These are phyloP conservation scores for Eutolmus rufibarbis DNA, from an alignment of 2,888 invertebrate species.

Conservation along the genomic window DNA sequence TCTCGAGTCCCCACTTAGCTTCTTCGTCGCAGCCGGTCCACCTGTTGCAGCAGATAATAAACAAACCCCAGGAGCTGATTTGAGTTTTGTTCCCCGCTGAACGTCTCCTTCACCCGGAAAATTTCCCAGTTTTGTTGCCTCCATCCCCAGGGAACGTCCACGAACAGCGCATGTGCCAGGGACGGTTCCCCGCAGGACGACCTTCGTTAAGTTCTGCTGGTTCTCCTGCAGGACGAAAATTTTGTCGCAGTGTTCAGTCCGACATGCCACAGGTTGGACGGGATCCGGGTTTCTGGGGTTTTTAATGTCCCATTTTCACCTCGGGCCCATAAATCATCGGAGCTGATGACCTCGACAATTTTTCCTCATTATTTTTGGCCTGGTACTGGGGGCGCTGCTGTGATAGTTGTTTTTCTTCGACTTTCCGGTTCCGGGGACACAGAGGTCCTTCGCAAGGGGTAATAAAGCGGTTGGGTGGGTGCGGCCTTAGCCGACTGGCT, in stretches of 20 bases:
- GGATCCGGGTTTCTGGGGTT: conserved; percentile 5
- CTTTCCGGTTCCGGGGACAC: background rate
- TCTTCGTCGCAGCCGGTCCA: background rate
- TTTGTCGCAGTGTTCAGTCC: conserved; percentile 19
- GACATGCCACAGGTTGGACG: conserved; percentile 18
- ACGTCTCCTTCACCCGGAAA: background rate
- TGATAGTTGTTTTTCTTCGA: background rate
- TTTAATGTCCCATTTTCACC: conserved; percentile 17
- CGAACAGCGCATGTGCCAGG: background rate
- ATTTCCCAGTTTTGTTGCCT: background rate
- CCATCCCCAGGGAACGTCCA: background rate
- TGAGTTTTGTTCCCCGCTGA: background rate
- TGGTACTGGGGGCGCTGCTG: background rate
- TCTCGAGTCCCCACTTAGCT: background rate
- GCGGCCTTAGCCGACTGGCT: background rate
- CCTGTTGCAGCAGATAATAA: background rate
- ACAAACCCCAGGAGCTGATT: background rate
- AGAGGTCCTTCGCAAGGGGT: background rate
- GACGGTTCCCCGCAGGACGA: background rate
- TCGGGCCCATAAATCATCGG: background rate
- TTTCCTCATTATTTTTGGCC: conserved; percentile 1
- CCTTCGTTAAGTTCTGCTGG: background rate
- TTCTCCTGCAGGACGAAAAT: background rate
- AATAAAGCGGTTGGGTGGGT: background rate
- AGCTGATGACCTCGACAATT: conserved; percentile 28